Evolutionary conservation across 2,888 invertebrate species (phyloP), one percentile per base, ranked within the genome.

Genomic region (Limenitis camilla): DNA sequence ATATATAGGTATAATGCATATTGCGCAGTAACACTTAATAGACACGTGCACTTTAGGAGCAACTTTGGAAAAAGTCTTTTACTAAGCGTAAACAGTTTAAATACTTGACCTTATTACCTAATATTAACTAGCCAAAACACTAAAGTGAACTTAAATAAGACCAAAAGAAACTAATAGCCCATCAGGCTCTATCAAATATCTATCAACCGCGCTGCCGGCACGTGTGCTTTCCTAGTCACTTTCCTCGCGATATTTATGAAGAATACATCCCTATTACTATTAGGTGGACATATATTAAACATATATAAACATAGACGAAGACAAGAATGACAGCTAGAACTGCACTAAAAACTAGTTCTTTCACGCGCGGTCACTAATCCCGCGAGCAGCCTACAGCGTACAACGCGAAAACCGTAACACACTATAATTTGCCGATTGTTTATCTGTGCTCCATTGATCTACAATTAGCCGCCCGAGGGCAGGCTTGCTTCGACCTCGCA

Each of bases 401-500:
- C 50, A 52, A 53, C 52, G 53, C 56, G 50, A 49, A 49, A 55
- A 53, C 53, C 49, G 51, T 55, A 59, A 56, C 52, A 53, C 42
- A 50, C 54, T 57, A 58, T 59, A 63, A 65, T 64, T 63, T 61
- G 60, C 55, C 43, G 61, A 61, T 58, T 62, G 60, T 63, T 61
- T 61, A 63, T 60, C 59, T 61, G 48, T 55, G 53, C 53, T 55
- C 59, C 54, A 53, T 58, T 53, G 55, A 56, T 61, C 55, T 52
- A 60, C 58, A 61, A 63, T 62, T 57, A 57, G 52, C 49, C 45
- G 72, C 76, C 74, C 56, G 65, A 61, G 72, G 81, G 76, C 72
- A 61, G 64, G 67, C 69, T 65, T 66, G 67, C 64, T 63, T 59
- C 69, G 74, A 74, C 74, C 75, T 78, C 74, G 77, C 66, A 59